Evolutionary conservation across 1,140 invertebrate species (phyloP), one percentile per base, ranked within the genome.

Genomic region (Cheumatopsyche charites): DNA sequence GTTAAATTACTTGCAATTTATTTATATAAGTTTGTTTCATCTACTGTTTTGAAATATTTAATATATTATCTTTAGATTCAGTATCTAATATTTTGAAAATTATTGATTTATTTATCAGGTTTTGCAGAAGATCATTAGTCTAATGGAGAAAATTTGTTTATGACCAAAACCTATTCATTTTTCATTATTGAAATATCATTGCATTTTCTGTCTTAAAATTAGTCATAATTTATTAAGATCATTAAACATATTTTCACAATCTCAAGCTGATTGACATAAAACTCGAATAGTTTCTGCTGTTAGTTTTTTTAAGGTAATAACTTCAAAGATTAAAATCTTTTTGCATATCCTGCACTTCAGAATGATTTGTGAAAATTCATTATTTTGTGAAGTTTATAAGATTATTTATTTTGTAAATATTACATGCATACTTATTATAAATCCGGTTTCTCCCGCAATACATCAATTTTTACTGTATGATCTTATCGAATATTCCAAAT

Each of bases 81-180:
- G 9, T 36, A 36, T 9, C 29, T 36, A 4, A 36, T 36, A 36
- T 36, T 36, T 36, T 36, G 29, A 9, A 36, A 4, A 36, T 36
- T 42, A 41, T 42, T 68, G 36, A 68, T 55, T 68, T 68, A 68
- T 68, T 47, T 17, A 68, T 68, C 66, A 68, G 66, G 66, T 68
- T 68, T 9, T 41, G 15, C 47, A 19, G 66, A 29, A 49, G 66
- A 58, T 55, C 26, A 15, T 68, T 68, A 43, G 7, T 17, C 9
- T 26, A 45, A 21, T 26, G 66, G 29, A 45, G 43, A 66, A 66
- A 66, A 45, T 61, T 23, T 66, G 23, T 66, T 26, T 58, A 58
- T 58, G 23, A 58, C 23, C 63, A 43, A 42, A 23, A 15, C 23
- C 15, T 41, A 42, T 12, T 63, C 62, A 63, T 41, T 17, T 41